phyloP scores from a whole-genome alignment of 2,113 vertebrate species.

The Pterocles gutturalis region DNA sequence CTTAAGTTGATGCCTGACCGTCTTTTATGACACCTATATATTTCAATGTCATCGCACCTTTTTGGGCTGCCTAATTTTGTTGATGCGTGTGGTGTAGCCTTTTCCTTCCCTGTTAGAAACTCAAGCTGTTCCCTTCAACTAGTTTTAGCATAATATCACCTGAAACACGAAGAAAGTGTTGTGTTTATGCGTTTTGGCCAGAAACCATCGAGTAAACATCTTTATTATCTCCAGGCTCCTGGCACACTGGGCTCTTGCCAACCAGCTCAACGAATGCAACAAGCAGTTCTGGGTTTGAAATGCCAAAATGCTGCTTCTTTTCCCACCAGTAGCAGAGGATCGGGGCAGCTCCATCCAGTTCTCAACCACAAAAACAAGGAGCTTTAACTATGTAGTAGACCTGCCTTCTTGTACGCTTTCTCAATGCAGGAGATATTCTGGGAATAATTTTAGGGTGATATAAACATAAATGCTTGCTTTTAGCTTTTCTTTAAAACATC shows the following conservation, averaged over 20 bases:
- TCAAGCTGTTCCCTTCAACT: not conserved
- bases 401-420: not conserved
- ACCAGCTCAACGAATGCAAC: not conserved
- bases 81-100: not conserved
- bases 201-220: not conserved
- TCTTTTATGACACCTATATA: not conserved
- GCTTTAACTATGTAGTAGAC: not conserved
- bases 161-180: not conserved
- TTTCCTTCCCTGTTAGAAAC: not conserved
- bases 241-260: not conserved
- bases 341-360: not conserved
- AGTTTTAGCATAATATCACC: not conserved
- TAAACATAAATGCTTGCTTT: not conserved
- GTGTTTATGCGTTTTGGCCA: conserved; percentile 7
- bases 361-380: not conserved
- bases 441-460: not conserved
- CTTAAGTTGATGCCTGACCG: not conserved
- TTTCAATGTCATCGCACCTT: not conserved
- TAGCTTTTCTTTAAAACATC: not conserved
- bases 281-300: not conserved
- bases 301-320: not conserved
- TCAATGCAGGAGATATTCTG: not conserved
- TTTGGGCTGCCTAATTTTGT: not conserved
- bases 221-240: not conserved
- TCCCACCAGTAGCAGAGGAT: not conserved